Evolutionary conservation across 2,797 vertebrate species (phyloP), one percentile per base, ranked within the genome.

Genomic region (Paedocypris micromegethes): DNA sequence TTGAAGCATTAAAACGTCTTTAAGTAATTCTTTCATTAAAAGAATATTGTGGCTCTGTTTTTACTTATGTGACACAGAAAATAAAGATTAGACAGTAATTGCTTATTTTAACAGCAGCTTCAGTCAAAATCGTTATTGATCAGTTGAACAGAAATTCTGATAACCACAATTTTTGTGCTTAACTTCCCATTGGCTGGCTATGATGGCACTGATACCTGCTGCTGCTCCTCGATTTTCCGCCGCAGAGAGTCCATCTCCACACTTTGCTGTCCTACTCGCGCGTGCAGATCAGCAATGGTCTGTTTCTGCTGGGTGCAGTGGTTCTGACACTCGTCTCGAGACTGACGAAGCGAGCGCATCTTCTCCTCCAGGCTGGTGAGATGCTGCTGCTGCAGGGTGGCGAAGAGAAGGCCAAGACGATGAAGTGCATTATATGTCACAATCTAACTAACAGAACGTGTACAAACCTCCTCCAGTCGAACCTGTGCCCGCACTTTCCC

Each of bases 241-340:
- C 78, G 84, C 72, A 96, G 85, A 6, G 86, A 80, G 2, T 95
- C 93, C 58, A 82, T 81, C 68, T 94, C 91, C 1, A 91, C 57
- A 75, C 72, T 83, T 63, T 92, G 82, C 74, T 96, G 93, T 67
- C 74, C 79, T 53, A 84, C 90, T 75, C 85, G 90, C 3, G 86
- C 86, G 60, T 94, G 93, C 47, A 92, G 87, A 54, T 97, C 93
- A 0, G 85, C 83, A 70, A 91, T 80, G 6, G 68, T 80, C 72
- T 95, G 91, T 48, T 92, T 94, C 83, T 97, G 95, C 83, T 93
- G 93, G 53, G 92, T 78, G 78, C 88, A 91, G 78, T 89, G 85
- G 9, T 81, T 82, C 84, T 94, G 94, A n/a, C 87, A 85, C 82
- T 97, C 93, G 9, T 98, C 93, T n/a, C 93, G 82, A 0, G 92